Conservation (phyloP, 2,797 vertebrate species). For the Coracias cyanogaster region DNA sequence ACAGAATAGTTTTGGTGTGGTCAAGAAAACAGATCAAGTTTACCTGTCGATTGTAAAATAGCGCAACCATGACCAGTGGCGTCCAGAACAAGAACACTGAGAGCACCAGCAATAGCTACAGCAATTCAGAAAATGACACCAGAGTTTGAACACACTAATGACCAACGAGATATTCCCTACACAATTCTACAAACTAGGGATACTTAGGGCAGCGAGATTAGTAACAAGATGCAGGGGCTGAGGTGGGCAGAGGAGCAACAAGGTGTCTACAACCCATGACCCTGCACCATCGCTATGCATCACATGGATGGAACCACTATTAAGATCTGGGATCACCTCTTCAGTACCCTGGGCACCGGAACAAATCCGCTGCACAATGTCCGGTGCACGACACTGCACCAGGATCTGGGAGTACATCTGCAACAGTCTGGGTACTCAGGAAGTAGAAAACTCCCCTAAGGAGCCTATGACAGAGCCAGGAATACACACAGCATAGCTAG, state of each 20-base stretch:
- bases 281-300: neutral
- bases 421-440: neutral
- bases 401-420: neutral
- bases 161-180: neutral
- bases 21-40: neutral
- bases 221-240: fast-evolving
- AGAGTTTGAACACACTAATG: neutral
- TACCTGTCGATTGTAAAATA: neutral
- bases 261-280: neutral
- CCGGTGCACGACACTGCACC: neutral
- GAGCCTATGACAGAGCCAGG: neutral
- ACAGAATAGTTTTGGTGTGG: neutral
- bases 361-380: neutral
- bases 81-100: neutral
- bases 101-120: neutral
- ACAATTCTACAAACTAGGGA: neutral
- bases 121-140: neutral
- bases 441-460: neutral
- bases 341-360: fast-evolving
- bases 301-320: neutral
- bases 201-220: neutral
- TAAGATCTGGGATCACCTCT: neutral
- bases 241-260: fast-evolving
- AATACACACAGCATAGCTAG: neutral
- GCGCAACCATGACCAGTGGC: neutral